phyloP scores from a whole-genome alignment of 2,113 vertebrate genomes.

The Lichenostomus cassidix region DNA sequence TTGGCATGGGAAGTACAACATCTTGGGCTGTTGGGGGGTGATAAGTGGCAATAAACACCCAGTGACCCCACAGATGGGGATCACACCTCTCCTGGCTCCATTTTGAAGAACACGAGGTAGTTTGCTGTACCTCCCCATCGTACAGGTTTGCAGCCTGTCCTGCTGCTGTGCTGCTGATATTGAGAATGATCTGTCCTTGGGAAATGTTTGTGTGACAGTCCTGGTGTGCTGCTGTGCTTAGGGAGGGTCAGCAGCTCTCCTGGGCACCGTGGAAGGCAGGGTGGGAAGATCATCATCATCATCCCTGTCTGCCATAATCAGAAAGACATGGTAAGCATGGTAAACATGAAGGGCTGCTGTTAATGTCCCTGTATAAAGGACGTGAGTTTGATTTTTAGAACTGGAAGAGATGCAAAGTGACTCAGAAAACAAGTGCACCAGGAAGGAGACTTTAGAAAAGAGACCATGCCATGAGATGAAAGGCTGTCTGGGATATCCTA shows the following conservation, averaged over 20 bases:
- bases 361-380: background rate
- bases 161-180: background rate
- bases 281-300: background rate
- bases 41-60: background rate
- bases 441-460: slow-evolving; percentile 25
- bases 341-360: background rate
- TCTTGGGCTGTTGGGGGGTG: background rate
- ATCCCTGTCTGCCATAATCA: accelerated
- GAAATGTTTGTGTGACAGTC: background rate
- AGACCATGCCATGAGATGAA: slow-evolving; percentile 16
- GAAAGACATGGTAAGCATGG: background rate
- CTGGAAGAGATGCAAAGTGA: background rate
- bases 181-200: background rate
- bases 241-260: accelerated
- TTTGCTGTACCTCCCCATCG: background rate
- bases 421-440: background rate
- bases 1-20: background rate
- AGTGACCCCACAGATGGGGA: accelerated
- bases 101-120: background rate
- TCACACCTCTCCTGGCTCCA: accelerated
- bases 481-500: slow-evolving; percentile 7
- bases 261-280: background rate
- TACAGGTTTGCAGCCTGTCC: background rate
- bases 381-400: background rate
- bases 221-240: background rate